These are phyloP conservation scores for Myopa tessellatipennis DNA, from an alignment of 2,888 invertebrate species.

Conservation along the genomic window DNA sequence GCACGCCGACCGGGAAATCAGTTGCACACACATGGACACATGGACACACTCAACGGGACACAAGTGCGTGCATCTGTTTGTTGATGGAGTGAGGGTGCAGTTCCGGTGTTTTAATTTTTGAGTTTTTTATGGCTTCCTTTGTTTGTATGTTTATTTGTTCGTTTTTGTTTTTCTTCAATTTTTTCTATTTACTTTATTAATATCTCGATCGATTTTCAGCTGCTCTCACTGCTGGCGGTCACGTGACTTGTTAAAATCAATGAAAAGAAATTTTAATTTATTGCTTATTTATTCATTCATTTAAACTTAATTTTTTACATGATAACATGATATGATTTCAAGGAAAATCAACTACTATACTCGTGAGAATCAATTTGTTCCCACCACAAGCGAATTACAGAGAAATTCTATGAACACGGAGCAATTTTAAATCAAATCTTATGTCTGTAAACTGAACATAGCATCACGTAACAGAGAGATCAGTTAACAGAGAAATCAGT, in stretches of 20 bases:
- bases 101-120: conserved; percentile 26
- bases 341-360: too few species aligned
- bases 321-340: too few species aligned
- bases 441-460: too few species aligned
- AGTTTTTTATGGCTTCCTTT: conserved; percentile 18
- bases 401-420: too few species aligned
- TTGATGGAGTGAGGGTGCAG: neutral
- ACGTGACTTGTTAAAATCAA: conserved; percentile 26
- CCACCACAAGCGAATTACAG: too few species aligned
- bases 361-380: too few species aligned
- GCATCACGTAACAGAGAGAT: too few species aligned
- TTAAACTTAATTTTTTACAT: neutral
- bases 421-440: too few species aligned
- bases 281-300: neutral
- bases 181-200: conserved; percentile 5
- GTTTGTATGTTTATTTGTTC: conserved; percentile 8
- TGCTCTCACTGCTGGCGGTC: conserved; percentile 10
- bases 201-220: conserved; percentile 18
- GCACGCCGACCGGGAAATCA: conserved; percentile 8
- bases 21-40: conserved; percentile 15
- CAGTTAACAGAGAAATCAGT: too few species aligned
- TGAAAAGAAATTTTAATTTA: conserved; percentile 4
- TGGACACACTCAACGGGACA: conserved; percentile 1
- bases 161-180: conserved; percentile 6
- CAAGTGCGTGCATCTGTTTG: conserved; percentile 7